These are phyloP conservation scores for Zaprionus bogoriensis DNA, from an alignment of 2,888 invertebrate genomes.

Conservation along the genomic window DNA sequence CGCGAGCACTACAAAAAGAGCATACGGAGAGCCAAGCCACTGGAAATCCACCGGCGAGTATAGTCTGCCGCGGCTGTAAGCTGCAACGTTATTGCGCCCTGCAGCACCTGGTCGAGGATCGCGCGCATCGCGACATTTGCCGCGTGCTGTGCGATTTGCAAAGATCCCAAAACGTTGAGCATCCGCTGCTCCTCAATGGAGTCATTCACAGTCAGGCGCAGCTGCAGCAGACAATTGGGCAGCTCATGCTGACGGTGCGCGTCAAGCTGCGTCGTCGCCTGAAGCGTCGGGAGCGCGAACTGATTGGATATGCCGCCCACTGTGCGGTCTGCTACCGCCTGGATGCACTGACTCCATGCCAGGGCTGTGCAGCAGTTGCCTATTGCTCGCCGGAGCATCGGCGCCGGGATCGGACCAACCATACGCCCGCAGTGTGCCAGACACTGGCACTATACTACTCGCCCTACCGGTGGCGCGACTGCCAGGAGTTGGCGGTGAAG, in stretches of 20 bases:
- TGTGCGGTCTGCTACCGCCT: slow-evolving; percentile 72
- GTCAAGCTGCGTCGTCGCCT: slow-evolving; percentile 54
- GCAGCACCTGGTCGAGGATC: slow-evolving; percentile 87
- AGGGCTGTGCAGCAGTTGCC: slow-evolving; percentile 56
- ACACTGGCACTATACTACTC: slow-evolving; percentile 67
- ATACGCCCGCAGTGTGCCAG: slow-evolving; percentile 56
- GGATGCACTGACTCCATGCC: slow-evolving; percentile 45
- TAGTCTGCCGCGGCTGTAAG: slow-evolving; percentile 85
- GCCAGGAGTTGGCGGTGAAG: neutral
- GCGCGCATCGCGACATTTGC: slow-evolving; percentile 86
- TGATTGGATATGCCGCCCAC: slow-evolving; percentile 69
- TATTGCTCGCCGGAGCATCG: slow-evolving; percentile 72
- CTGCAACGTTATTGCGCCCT: slow-evolving; percentile 86
- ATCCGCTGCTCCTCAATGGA: slow-evolving; percentile 61
- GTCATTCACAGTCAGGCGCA: slow-evolving; percentile 32
- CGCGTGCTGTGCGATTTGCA: slow-evolving; percentile 79
- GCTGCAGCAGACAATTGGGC: slow-evolving; percentile 53
- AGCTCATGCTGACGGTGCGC: slow-evolving; percentile 61
- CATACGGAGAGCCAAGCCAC: neutral
- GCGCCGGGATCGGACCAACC: slow-evolving; percentile 39
- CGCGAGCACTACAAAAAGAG: neutral
- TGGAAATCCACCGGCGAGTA: neutral
- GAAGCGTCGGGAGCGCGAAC: slow-evolving; percentile 63
- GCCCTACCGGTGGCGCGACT: slow-evolving; percentile 54
- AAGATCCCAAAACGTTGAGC: slow-evolving; percentile 28